Percentiles rank a stretch among this genome's conserved stretches.
phyloP scores from a whole-genome alignment of 2,113 vertebrate species.

The Gymnocephalus cernua region DNA sequence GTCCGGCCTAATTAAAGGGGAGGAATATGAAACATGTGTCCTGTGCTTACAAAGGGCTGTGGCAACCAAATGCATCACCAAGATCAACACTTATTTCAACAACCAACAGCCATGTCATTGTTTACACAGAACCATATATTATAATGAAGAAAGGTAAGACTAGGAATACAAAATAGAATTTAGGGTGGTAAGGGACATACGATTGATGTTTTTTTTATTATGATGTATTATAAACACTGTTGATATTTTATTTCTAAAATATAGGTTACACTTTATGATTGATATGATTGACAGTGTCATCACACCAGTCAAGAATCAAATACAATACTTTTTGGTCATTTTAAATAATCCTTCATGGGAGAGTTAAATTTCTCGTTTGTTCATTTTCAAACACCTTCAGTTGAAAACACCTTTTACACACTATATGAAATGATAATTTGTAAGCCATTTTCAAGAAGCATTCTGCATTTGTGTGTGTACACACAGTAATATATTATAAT shows the following conservation, averaged over 20 bases:
- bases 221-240: neutral
- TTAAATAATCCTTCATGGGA: neutral
- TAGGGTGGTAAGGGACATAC: neutral
- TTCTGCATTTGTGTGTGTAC: neutral
- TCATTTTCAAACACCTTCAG: too few species aligned
- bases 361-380: neutral
- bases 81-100: constrained; percentile 65
- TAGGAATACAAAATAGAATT: neutral
- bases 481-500: neutral
- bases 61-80: constrained; percentile 66
- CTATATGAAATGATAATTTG: neutral
- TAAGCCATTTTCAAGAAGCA: neutral
- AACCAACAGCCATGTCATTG: constrained; percentile 65
- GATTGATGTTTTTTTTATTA: neutral
- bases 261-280: neutral
- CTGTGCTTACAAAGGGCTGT: constrained; percentile 71
- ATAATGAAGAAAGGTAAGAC: constrained; percentile 3
- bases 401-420: too few species aligned
- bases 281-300: neutral
- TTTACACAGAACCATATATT: constrained; percentile 37
- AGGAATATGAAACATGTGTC: constrained; percentile 73
- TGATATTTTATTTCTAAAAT: constrained; percentile 3
- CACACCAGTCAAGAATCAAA: neutral
- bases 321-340: too few species aligned
- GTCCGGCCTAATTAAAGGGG: constrained; percentile 75